A percentile compares a stretch with the other conserved stretches of the same genome.
Conservation (phyloP, 2,113 vertebrate species). For the Archilochus colubris region DNA sequence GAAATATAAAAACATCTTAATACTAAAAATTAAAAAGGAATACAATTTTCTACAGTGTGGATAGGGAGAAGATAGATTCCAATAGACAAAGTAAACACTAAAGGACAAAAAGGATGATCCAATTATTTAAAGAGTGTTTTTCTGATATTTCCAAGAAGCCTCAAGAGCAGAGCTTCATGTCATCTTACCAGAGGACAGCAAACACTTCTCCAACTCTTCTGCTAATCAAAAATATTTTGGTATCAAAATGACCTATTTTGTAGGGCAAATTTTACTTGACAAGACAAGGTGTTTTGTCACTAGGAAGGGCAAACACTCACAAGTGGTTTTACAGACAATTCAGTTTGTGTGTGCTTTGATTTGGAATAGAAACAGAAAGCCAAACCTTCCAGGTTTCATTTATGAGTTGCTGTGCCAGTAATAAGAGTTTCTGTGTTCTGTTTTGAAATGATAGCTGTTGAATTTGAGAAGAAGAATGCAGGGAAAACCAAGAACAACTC, state of each 20-base stretch:
- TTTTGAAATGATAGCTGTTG: background rate
- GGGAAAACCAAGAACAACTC: background rate
- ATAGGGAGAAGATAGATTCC: background rate
- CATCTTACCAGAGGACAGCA: background rate
- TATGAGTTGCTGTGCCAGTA: background rate
- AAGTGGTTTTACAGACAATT: background rate
- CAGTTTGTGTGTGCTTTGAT: slow-evolving; percentile 1
- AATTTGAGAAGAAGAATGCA: background rate
- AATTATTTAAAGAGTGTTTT: slow-evolving; percentile 8
- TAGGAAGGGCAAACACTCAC: background rate
- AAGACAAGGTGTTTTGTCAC: slow-evolving; percentile 10
- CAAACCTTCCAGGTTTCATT: slow-evolving; percentile 30
- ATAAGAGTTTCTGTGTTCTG: background rate
- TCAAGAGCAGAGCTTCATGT: background rate
- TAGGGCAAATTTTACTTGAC: background rate
- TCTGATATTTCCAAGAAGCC: background rate
- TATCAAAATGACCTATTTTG: background rate
- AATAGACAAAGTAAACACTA: background rate
- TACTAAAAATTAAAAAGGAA: background rate
- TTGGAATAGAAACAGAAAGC: background rate
- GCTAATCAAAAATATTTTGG: slow-evolving; percentile 18
- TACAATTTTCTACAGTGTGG: background rate
- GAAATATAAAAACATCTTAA: slow-evolving; percentile 1
- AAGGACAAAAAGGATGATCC: background rate
- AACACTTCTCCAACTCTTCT: background rate